Conservation (phyloP, 2,797 vertebrate species). For the Hozukius guyotensis region DNA sequence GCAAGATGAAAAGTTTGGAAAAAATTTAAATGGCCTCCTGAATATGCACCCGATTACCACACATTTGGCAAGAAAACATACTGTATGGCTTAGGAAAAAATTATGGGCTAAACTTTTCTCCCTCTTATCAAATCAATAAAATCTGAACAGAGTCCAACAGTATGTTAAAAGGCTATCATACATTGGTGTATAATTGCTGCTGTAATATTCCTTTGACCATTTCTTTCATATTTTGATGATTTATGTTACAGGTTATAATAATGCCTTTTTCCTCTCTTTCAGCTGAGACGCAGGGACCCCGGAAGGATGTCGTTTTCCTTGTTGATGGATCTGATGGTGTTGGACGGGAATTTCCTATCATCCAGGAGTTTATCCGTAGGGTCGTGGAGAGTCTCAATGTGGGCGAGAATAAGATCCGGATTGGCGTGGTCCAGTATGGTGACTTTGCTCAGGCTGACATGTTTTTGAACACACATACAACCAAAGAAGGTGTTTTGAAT, state of each 20-base stretch:
- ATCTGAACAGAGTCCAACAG: not conserved
- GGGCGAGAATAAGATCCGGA: slow-evolving; percentile 87
- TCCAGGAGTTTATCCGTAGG: slow-evolving; percentile 89
- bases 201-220: not conserved
- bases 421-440: slow-evolving; percentile 91
- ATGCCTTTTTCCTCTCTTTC: slow-evolving; percentile 40
- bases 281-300: slow-evolving; percentile 75
- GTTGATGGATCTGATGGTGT: slow-evolving; percentile 91
- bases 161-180: not conserved
- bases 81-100: not conserved
- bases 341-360: slow-evolving; percentile 87
- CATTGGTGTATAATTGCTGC: not conserved
- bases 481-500: slow-evolving; percentile 85
- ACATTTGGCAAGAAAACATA: not conserved
- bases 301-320: slow-evolving; percentile 94
- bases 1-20: not conserved
- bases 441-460: slow-evolving; percentile 86
- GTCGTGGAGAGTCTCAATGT: slow-evolving; percentile 90
- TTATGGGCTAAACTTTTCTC: not conserved
- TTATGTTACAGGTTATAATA: not conserved
- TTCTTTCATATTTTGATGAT: not conserved
- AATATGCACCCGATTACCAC: not conserved
- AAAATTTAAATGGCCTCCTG: not conserved
- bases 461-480: slow-evolving; percentile 87
- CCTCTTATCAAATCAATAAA: not conserved